Conservation (phyloP, 2,113 vertebrate genomes). For the Charina bottae region DNA sequence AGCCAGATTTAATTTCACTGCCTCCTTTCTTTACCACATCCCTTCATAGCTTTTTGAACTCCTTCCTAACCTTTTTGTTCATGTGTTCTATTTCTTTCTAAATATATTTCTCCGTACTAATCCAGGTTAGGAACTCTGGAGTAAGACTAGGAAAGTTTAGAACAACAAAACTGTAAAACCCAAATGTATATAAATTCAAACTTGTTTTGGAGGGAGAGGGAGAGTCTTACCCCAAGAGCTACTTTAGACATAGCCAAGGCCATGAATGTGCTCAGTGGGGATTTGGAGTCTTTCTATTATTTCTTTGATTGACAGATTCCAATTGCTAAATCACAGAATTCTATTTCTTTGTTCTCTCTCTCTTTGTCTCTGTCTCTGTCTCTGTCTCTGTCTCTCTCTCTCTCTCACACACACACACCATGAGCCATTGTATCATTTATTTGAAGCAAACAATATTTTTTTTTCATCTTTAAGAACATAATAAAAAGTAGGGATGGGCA, state of each 20-base stretch:
- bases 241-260: not conserved
- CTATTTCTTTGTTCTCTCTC: not conserved
- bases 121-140: not conserved
- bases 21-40: conserved; percentile 24
- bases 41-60: conserved; percentile 6
- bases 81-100: conserved; percentile 29
- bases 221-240: not conserved
- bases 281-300: not conserved
- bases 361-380: too few relatives aligned
- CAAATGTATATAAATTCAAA: not conserved
- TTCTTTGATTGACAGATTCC: not conserved
- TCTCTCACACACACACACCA: not conserved
- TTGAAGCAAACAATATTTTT: too few relatives aligned
- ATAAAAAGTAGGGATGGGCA: too few relatives aligned
- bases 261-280: not conserved
- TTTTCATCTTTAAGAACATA: too few relatives aligned
- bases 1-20: conserved; percentile 49
- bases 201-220: not conserved
- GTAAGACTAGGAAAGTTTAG: not conserved
- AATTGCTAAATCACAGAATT: not conserved
- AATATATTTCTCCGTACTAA: not conserved
- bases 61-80: not conserved
- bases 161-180: not conserved
- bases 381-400: too few relatives aligned
- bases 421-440: too few relatives aligned